A percentile compares a stretch with the other conserved stretches of the same genome.
Conservation (phyloP, 37 sponge, comb jelly and placozoan genomes). For the Aplysina aerophoba region DNA sequence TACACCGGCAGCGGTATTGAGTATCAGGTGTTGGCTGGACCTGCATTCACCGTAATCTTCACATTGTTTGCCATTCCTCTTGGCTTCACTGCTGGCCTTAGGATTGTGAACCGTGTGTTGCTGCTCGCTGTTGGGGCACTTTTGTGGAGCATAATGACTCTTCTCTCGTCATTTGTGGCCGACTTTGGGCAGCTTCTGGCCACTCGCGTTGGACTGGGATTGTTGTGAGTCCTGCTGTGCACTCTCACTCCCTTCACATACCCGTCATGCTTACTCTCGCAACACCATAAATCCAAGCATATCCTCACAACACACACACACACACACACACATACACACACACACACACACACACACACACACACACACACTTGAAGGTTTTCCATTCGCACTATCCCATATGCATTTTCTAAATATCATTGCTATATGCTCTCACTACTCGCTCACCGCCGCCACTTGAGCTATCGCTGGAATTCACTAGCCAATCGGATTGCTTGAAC, state of each 20-base stretch:
- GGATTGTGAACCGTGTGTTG: slow-evolving; percentile 36
- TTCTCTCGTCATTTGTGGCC: slow-evolving; percentile 56
- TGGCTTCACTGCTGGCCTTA: slow-evolving; percentile 63
- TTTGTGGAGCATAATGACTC: slow-evolving; percentile 77
- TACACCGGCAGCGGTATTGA: slow-evolving; percentile 51
- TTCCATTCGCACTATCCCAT: too few relatives aligned
- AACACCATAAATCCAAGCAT: too few relatives aligned
- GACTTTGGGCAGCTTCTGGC: slow-evolving; percentile 70
- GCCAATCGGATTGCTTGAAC: too few relatives aligned
- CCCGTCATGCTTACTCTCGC: too few relatives aligned
- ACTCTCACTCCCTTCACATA: not conserved
- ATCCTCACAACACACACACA: slow-evolving; percentile 18
- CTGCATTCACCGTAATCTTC: slow-evolving; percentile 72
- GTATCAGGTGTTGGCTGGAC: slow-evolving; percentile 79
- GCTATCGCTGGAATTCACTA: too few relatives aligned
- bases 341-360: too few relatives aligned
- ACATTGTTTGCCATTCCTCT: slow-evolving; percentile 68
- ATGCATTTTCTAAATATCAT: too few relatives aligned
- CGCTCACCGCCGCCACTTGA: too few relatives aligned
- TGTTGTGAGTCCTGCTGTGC: slow-evolving; percentile 54
- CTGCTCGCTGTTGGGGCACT: slow-evolving; percentile 48
- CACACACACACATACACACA: too few relatives aligned
- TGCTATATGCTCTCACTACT: too few relatives aligned
- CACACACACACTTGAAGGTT: too few relatives aligned
- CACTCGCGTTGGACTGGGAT: slow-evolving; percentile 65